Base-by-base conservation (phyloP, 2,888 invertebrate species). In the Shargacucullia verbasci region DNA sequence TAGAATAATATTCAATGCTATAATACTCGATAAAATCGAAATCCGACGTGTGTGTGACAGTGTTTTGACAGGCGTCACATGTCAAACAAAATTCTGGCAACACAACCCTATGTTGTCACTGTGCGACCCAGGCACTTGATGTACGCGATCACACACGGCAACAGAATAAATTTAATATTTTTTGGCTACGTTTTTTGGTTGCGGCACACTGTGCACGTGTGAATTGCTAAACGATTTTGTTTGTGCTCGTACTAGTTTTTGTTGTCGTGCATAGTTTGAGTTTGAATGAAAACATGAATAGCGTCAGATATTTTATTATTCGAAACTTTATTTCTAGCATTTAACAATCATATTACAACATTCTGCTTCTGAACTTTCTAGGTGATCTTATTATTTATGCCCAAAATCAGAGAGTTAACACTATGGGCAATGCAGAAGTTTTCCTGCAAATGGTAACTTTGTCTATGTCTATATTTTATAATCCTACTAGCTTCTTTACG, bases 31-130 rank as follows among this genome's bases (percentile, higher is more conserved):
- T 59, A 70, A 74, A 67, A 67, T 74, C 50, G 48, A 70, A 74
- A 74, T 67, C 55, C 63, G 78, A 74, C 76, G 56, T 59, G 63
- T 61, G 50, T 50, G 57, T 70, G 74, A 67, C 75, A 54, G 56
- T 74, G 67, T 74, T 74, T 41, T 77, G 74, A 74, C 74, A 74
- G 61, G 45, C 55, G 43, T 75, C 72, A 70, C 47, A 53, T 67
- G 59, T 74, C 59, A 76, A 68, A 68, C 41, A 33, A n/a, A 50
- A 57, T 74, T 70, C 59, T 63, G 54, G 38, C 47, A 63, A 61
- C 59, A 49, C 71, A 70, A 40, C 75, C 78, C 78, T 71, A 74
- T 56, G 39, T 64, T 66, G 41, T 56, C 44, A 54, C 54, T 63
- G 70, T 73, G 50, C 50, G 56, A 61, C 47, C 46, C 47, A 48